Conservation (phyloP, 1,140 invertebrate genomes). For the Drosophila busckii region DNA sequence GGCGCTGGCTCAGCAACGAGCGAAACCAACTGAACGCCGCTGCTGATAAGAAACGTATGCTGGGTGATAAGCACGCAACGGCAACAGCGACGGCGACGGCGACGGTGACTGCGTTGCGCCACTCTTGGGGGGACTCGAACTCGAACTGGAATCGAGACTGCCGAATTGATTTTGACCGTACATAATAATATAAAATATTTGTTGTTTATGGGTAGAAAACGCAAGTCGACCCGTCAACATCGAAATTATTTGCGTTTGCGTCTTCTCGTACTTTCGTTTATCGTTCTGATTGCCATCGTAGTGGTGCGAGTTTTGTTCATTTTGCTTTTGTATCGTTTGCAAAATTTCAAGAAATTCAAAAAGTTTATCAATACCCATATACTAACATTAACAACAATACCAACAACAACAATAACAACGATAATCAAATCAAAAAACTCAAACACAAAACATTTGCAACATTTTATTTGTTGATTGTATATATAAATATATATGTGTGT, state of each 20-base stretch:
- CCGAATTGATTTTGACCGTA: conserved; percentile 42
- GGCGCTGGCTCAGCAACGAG: conserved; percentile 36
- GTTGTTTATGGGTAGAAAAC: conserved; percentile 79
- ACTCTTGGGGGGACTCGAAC: not conserved
- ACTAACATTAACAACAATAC: conserved; percentile 10
- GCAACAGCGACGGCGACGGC: too few species aligned
- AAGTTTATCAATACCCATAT: conserved; percentile 42
- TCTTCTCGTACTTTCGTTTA: conserved; percentile 76
- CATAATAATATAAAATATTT: conserved; percentile 47
- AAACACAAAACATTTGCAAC: conserved; percentile 60
- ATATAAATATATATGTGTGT: conserved; percentile 27
- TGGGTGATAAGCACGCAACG: conserved; percentile 54
- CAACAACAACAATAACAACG: conserved; percentile 15
- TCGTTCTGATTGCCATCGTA: conserved; percentile 73
- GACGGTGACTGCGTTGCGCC: too few species aligned
- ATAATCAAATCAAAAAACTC: conserved; percentile 37
- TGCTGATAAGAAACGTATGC: conserved; percentile 58
- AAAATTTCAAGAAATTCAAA: conserved; percentile 72
- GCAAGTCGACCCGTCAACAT: conserved; percentile 75
- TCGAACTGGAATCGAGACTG: conserved; percentile 1
- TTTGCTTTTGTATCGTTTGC: conserved; percentile 77
- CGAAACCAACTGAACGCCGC: conserved; percentile 15
- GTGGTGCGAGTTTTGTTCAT: conserved; percentile 69
- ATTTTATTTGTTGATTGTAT: conserved; percentile 48
- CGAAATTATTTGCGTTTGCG: conserved; percentile 79